phyloP scores from a whole-genome alignment of 1,140 invertebrate genomes.

The Telenomus remus region DNA sequence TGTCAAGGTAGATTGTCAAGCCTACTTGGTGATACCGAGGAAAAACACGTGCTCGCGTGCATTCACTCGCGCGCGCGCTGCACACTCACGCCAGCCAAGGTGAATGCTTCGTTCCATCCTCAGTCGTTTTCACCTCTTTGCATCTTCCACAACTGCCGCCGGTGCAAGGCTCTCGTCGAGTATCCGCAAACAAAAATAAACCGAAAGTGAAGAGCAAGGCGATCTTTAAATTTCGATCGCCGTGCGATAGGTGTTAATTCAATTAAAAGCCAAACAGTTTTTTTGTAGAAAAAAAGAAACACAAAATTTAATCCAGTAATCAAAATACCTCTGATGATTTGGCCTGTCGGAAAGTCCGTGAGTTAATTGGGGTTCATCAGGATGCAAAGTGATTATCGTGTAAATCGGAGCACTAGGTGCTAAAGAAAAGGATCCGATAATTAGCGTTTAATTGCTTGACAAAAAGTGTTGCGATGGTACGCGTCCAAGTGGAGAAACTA shows the following conservation, averaged over 20 bases:
- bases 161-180: too few relatives aligned
- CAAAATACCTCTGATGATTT: background rate
- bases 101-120: conserved; percentile 63
- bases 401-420: conserved; percentile 30
- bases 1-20: conserved; percentile 32
- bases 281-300: too few relatives aligned
- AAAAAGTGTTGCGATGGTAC: conserved; percentile 35
- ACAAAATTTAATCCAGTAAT: too few relatives aligned
- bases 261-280: too few relatives aligned
- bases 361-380: conserved; percentile 20
- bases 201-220: conserved; percentile 4
- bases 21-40: conserved; percentile 11
- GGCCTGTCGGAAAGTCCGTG: background rate
- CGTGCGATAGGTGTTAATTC: too few relatives aligned
- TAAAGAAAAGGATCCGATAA: conserved; percentile 30
- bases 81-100: conserved; percentile 61
- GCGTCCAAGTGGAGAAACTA: conserved; percentile 44
- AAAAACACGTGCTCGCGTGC: conserved; percentile 45
- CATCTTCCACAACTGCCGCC: conserved; percentile 55
- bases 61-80: conserved; percentile 58
- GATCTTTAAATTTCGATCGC: too few relatives aligned
- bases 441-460: conserved; percentile 53
- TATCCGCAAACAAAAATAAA: background rate
- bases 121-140: conserved; percentile 68
- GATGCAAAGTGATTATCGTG: conserved; percentile 37